Conservation (phyloP, 2,113 vertebrate species). For the Orycteropus afer region DNA sequence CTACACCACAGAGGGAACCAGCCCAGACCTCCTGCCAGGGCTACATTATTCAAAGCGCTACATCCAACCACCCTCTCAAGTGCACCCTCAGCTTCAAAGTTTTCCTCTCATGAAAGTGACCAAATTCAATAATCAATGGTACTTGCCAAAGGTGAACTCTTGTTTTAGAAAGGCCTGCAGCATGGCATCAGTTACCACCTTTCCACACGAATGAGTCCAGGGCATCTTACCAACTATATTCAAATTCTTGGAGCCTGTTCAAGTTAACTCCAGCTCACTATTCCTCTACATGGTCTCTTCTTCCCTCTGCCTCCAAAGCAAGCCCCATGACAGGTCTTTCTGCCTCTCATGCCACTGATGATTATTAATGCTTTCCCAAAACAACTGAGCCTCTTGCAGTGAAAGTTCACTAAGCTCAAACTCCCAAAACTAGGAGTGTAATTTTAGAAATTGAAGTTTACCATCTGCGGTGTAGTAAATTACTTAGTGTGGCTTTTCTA, state of each 20-base stretch:
- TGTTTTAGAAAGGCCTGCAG: conserved; percentile 1
- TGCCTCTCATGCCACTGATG: background rate
- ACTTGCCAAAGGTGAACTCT: background rate
- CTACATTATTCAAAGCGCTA: background rate
- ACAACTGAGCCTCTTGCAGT: background rate
- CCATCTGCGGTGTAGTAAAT: too few species aligned
- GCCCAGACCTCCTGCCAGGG: background rate
- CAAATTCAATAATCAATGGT: background rate
- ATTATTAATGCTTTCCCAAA: background rate
- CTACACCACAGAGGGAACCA: too few species aligned
- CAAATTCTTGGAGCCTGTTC: background rate
- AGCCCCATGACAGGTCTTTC: background rate
- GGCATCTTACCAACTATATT: background rate
- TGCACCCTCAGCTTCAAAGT: background rate
- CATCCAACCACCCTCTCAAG: background rate
- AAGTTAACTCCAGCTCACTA: background rate
- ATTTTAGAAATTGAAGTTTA: background rate
- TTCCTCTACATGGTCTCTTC: background rate
- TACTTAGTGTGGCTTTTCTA: too few species aligned
- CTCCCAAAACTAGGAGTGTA: background rate
- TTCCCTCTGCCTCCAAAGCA: background rate
- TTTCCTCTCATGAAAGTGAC: background rate
- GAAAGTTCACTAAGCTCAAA: background rate
- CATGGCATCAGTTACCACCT: background rate
- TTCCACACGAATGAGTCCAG: background rate